These are phyloP conservation scores for Cryptotermes secundus DNA, from an alignment of 1,140 invertebrate genomes.

Conservation along the genomic window DNA sequence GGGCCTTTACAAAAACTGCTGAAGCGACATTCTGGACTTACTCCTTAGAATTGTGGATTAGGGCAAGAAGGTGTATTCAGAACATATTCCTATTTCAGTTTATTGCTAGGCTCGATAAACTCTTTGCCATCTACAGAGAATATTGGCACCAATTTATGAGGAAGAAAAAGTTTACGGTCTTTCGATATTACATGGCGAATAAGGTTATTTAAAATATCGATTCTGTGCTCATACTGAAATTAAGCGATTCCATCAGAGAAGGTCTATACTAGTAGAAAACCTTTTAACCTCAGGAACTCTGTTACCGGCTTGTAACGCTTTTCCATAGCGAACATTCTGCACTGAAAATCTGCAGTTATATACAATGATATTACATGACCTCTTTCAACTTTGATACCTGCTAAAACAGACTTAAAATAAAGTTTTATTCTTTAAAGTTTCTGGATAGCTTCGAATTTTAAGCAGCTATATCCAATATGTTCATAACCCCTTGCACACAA, in stretches of 20 bases:
- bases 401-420: background rate
- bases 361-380: background rate
- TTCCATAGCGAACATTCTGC: background rate
- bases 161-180: background rate
- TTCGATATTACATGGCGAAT: background rate
- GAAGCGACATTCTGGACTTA: too few species aligned
- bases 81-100: background rate
- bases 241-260: background rate
- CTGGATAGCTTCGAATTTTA: background rate
- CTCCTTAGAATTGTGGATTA: too few species aligned
- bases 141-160: background rate
- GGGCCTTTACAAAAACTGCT: too few species aligned
- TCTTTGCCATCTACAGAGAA: background rate
- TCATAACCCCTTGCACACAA: background rate
- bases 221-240: background rate
- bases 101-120: background rate
- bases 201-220: slow-evolving; percentile 3
- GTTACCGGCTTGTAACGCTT: background rate
- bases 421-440: background rate
- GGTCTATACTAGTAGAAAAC: background rate
- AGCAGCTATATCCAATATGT: background rate
- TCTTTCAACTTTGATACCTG: background rate
- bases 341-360: background rate
- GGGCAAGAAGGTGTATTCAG: too few species aligned
- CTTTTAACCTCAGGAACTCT: background rate